A percentile compares a stretch with the other conserved stretches of the same genome.
Conservation (phyloP, 2,888 invertebrate species). For the Neelides folsomi region DNA sequence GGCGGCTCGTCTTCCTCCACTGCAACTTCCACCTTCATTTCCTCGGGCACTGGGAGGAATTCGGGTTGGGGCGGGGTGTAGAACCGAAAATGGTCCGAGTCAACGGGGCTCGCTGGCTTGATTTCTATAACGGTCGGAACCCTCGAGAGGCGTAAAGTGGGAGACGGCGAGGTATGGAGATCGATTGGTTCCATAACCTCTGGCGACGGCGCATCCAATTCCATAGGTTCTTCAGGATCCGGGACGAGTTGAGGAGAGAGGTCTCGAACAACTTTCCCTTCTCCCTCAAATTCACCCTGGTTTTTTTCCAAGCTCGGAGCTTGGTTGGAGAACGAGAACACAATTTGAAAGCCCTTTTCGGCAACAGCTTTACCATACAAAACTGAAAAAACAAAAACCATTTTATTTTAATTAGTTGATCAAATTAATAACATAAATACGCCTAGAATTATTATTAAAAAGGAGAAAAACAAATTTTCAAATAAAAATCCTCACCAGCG, state of each 20-base stretch:
- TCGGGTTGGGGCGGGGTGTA: background rate
- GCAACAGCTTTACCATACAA: slow-evolving; percentile 29
- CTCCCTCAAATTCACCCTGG: background rate
- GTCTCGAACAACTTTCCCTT: no score
- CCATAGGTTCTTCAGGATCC: no score
- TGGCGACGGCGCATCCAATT: no score
- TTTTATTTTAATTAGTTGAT: background rate
- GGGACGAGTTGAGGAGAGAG: no score
- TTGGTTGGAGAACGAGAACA: slow-evolving; percentile 25
- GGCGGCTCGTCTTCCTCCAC: slow-evolving; percentile 5
- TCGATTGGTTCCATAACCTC: no score
- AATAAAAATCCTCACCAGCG: slow-evolving; percentile 32
- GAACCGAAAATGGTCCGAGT: background rate
- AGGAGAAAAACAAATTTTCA: no score
- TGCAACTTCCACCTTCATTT: background rate
- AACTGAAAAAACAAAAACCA: slow-evolving; percentile 17
- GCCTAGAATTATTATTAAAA: no score
- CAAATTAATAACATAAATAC: no score
- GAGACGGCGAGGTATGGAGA: background rate
- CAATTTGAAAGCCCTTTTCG: slow-evolving; percentile 30
- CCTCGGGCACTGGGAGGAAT: slow-evolving; percentile 1
- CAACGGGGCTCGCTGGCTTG: slow-evolving; percentile 2
- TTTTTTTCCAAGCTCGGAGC: slow-evolving; percentile 17
- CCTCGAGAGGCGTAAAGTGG: background rate
- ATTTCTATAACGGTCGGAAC: background rate